These are phyloP conservation scores for Platalea minor DNA, from an alignment of 2,797 vertebrate species.

Conservation along the genomic window DNA sequence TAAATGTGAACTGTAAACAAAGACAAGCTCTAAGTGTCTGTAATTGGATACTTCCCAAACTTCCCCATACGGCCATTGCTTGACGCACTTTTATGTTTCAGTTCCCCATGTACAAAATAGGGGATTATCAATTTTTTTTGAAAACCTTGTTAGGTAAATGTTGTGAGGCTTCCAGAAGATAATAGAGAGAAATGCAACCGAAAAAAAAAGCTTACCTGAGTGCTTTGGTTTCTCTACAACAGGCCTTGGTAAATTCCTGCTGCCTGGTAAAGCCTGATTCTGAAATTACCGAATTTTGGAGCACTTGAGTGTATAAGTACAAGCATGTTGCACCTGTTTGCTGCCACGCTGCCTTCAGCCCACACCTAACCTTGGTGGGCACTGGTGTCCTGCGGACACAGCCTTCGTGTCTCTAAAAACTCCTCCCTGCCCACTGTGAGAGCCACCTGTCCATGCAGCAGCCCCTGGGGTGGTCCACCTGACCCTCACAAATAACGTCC, in stretches of 20 bases:
- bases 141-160: background rate
- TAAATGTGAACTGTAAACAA: background rate
- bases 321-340: background rate
- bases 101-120: background rate
- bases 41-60: accelerated
- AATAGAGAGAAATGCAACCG: background rate
- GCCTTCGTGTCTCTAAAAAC: background rate
- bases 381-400: background rate
- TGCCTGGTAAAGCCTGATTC: background rate
- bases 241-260: background rate
- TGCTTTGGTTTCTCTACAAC: background rate
- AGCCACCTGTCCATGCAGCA: background rate
- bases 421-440: no score
- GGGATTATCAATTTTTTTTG: background rate
- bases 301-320: accelerated
- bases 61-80: accelerated
- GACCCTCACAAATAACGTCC: background rate
- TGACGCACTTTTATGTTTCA: background rate
- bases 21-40: background rate
- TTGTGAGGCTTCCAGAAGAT: background rate
- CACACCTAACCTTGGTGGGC: background rate
- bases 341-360: background rate
- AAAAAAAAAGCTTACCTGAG: background rate
- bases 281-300: background rate
- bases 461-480: no score